phyloP scores from a whole-genome alignment of 2,888 invertebrate species.

The Maniola hyperantus region DNA sequence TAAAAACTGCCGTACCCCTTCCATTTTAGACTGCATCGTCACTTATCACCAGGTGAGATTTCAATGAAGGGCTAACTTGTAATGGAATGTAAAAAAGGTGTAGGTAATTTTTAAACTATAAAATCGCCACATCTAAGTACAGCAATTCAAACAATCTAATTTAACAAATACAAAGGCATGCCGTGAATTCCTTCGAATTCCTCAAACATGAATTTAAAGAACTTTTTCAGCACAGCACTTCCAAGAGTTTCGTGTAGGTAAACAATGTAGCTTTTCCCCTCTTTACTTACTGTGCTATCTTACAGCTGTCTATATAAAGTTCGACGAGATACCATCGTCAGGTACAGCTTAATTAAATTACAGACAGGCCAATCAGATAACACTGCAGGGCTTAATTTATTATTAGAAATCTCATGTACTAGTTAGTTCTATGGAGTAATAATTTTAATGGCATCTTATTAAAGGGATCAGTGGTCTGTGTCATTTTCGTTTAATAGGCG shows the following conservation, averaged over 20 bases:
- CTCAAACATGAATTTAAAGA: background rate
- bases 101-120: no score
- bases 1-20: no score
- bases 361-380: constrained; percentile 41
- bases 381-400: constrained; percentile 40
- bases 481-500: constrained; percentile 25
- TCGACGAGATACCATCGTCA: constrained; percentile 44
- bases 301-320: constrained; percentile 44
- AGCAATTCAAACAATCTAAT: background rate
- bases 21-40: no score
- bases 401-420: constrained; percentile 36
- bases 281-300: constrained; percentile 37
- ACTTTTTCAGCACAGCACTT: constrained; percentile 8
- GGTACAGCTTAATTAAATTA: constrained; percentile 46
- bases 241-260: constrained; percentile 19
- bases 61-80: no score
- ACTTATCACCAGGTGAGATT: no score
- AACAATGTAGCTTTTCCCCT: constrained; percentile 40
- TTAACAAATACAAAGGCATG: background rate
- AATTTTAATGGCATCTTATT: constrained; percentile 35
- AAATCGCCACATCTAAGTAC: no score
- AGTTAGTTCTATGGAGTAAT: constrained; percentile 31
- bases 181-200: background rate
- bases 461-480: constrained; percentile 25
- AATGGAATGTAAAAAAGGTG: no score